phyloP scores from a whole-genome alignment of 2,797 vertebrate genomes.

The Sebastes oblongus region DNA sequence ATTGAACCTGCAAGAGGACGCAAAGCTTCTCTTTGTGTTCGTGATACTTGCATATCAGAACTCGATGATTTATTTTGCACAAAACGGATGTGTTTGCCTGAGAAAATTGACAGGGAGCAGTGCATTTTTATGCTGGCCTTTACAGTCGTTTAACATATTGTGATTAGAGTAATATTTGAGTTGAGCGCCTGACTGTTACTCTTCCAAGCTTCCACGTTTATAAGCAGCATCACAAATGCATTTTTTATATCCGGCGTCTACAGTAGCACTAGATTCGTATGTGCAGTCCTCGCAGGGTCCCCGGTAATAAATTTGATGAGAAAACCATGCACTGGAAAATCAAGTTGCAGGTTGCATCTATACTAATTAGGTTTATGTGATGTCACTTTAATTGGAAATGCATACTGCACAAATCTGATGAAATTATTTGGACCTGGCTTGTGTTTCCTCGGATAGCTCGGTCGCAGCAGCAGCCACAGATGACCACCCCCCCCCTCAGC shows the following conservation, averaged over 20 bases:
- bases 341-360: conserved; percentile 75
- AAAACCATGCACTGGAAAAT: conserved; percentile 77
- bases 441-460: conserved; percentile 47
- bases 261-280: conserved; percentile 31
- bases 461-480: conserved; percentile 35
- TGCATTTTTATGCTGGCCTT: conserved; percentile 42
- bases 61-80: conserved; percentile 72
- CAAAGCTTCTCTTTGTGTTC: conserved; percentile 50
- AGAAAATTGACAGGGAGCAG: conserved; percentile 56
- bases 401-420: conserved; percentile 68
- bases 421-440: conserved; percentile 74
- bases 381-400: conserved; percentile 78
- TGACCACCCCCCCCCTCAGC: neutral
- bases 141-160: conserved; percentile 23
- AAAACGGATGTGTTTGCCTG: conserved; percentile 58
- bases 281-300: conserved; percentile 49
- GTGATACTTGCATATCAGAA: conserved; percentile 66
- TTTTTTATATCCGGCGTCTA: conserved; percentile 15
- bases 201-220: conserved; percentile 31
- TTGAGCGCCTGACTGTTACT: conserved; percentile 59
- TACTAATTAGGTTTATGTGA: conserved; percentile 76
- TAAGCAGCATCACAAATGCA: conserved; percentile 30
- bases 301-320: conserved; percentile 72
- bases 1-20: conserved; percentile 71
- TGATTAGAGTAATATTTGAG: conserved; percentile 39